Evolutionary conservation across 1,140 invertebrate genomes (phyloP).

Genomic region (Bombus polaris): DNA sequence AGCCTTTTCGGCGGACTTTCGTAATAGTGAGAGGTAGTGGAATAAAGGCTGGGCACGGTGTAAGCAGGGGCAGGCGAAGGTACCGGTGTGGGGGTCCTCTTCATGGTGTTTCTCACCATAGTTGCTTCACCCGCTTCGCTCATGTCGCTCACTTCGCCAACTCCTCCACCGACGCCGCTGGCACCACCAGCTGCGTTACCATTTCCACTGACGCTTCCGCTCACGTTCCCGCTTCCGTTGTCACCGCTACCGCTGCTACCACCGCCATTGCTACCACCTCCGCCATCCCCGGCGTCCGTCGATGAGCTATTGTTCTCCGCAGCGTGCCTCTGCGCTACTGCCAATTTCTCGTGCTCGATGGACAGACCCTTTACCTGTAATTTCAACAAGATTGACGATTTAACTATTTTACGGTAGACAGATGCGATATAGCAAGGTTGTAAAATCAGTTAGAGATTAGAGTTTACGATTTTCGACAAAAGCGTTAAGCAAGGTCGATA

Average conservation of each 20-base stretch:
- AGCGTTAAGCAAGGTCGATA: no score
- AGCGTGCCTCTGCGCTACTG: conserved; percentile 86
- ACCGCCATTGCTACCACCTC: not conserved
- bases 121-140: conserved; percentile 77
- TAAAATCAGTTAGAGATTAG: no score
- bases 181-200: conserved; percentile 58
- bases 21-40: conserved; percentile 77
- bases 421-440: no score
- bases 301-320: conserved; percentile 79
- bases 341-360: conserved; percentile 89
- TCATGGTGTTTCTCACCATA: conserved; percentile 75
- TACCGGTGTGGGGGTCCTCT: conserved; percentile 82
- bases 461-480: no score
- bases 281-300: conserved; percentile 53
- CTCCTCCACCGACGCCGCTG: conserved; percentile 61
- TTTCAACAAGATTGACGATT: not conserved
- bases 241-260: conserved; percentile 62
- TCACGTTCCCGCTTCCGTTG: conserved; percentile 70
- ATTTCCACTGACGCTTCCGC: conserved; percentile 57
- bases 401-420: no score
- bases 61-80: conserved; percentile 80
- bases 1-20: conserved; percentile 80
- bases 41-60: conserved; percentile 73
- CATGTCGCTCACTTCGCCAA: conserved; percentile 63
- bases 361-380: conserved; percentile 89